Evolutionary conservation across 2,888 invertebrate genomes (phyloP).

Genomic region (Apodemia duryi): DNA sequence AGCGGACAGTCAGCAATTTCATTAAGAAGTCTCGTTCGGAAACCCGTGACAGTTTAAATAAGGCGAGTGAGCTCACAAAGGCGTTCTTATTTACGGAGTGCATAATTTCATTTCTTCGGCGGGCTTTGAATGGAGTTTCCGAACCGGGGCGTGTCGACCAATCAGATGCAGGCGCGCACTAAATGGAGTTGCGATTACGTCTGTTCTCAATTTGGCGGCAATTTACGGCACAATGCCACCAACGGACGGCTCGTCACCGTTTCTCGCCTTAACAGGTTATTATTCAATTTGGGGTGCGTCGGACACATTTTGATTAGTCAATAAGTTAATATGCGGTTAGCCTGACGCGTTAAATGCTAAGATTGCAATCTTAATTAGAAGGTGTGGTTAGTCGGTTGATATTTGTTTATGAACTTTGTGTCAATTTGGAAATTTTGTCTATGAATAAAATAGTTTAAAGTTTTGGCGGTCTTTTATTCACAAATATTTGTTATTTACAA

Average conservation of each 20-base stretch:
- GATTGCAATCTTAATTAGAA: slow-evolving; percentile 34
- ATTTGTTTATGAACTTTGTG: neutral
- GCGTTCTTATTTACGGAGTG: slow-evolving; percentile 65
- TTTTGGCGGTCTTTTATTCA: too few relatives aligned
- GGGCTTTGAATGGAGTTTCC: slow-evolving; percentile 44
- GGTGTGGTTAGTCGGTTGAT: slow-evolving; percentile 25
- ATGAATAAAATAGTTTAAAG: too few relatives aligned
- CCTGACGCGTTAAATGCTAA: slow-evolving; percentile 39
- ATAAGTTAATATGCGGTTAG: slow-evolving; percentile 61
- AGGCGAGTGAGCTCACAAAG: slow-evolving; percentile 52
- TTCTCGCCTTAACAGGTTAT: slow-evolving; percentile 63
- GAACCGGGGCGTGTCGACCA: slow-evolving; percentile 62
- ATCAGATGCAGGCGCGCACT: slow-evolving; percentile 68
- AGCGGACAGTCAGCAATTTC: slow-evolving; percentile 38
- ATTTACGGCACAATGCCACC: slow-evolving; percentile 68
- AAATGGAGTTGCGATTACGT: slow-evolving; percentile 63
- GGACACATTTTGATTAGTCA: slow-evolving; percentile 69
- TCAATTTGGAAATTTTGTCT: too few relatives aligned
- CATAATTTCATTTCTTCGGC: slow-evolving; percentile 70
- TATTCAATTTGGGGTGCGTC: slow-evolving; percentile 70
- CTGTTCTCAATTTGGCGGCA: slow-evolving; percentile 68
- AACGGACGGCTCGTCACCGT: slow-evolving; percentile 38
- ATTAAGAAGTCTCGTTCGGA: slow-evolving; percentile 38
- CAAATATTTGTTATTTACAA: too few relatives aligned
- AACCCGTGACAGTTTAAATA: slow-evolving; percentile 50